Conservation (phyloP, 2,113 vertebrate species). For the Cheirogaleus medius region DNA sequence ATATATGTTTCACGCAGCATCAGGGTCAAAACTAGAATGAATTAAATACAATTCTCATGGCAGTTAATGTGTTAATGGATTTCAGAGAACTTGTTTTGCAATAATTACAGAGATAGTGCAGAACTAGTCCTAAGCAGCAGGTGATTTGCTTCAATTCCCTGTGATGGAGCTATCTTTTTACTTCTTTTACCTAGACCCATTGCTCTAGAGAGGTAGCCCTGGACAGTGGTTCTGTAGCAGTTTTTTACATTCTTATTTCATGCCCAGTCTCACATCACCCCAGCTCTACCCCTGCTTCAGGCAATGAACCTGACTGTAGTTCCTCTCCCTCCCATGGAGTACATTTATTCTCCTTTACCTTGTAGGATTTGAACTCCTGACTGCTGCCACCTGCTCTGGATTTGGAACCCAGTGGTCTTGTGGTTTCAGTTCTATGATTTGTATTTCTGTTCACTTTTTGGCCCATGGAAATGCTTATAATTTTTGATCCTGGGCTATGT, state of each 20-base stretch:
- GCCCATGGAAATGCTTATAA: neutral
- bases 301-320: neutral
- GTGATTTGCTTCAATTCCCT: neutral
- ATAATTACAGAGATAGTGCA: neutral
- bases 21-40: no score
- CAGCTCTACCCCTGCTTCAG: neutral
- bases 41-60: no score
- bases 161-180: neutral
- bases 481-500: neutral
- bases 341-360: neutral
- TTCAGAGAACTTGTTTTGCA: neutral
- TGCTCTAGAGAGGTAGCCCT: neutral
- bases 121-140: neutral
- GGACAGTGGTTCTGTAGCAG: neutral
- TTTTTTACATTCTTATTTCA: neutral
- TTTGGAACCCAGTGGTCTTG: neutral
- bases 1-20: no score
- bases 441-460: neutral
- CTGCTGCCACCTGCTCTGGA: neutral
- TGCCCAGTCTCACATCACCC: neutral
- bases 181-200: neutral
- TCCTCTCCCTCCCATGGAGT: neutral
- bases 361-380: neutral
- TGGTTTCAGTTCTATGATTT: neutral
- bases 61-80: neutral